These are phyloP conservation scores for Caenorhabditis sp. DNA, from an alignment of 2,888 invertebrate species.

Conservation along the genomic window DNA sequence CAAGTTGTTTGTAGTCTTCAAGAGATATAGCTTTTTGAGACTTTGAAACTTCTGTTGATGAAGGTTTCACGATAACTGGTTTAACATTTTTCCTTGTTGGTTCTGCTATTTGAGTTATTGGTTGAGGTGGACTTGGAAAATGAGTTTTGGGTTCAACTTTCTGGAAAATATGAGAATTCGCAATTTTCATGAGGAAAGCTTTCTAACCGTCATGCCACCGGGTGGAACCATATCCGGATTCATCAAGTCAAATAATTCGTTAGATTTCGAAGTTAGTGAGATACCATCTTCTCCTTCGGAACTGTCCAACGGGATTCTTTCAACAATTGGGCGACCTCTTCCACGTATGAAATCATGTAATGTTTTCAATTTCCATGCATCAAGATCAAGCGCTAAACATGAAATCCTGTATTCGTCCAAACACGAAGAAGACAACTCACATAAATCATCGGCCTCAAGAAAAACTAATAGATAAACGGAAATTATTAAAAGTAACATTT, in stretches of 20 bases:
- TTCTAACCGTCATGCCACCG: conserved; percentile 40
- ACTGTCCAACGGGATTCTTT: conserved; percentile 35
- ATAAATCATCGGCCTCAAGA: neutral
- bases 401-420: conserved; percentile 8
- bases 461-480: neutral
- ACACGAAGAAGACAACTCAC: neutral
- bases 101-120: conserved; percentile 27
- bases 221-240: conserved; percentile 32
- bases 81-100: neutral
- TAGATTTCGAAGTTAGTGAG: neutral
- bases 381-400: conserved; percentile 30
- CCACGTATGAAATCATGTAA: conserved; percentile 58
- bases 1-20: conserved; percentile 42
- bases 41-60: neutral
- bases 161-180: neutral
- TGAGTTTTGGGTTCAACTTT: neutral
- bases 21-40: conserved; percentile 14
- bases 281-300: conserved; percentile 17
- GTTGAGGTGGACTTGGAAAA: conserved; percentile 20
- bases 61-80: neutral
- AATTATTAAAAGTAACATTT: neutral
- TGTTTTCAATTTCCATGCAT: conserved; percentile 53
- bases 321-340: conserved; percentile 44
- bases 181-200: neutral
- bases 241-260: conserved; percentile 16